Evolutionary conservation across 2,113 vertebrate genomes (phyloP), one percentile per base, ranked within the genome.

Genomic region (Anguilla rostrata): DNA sequence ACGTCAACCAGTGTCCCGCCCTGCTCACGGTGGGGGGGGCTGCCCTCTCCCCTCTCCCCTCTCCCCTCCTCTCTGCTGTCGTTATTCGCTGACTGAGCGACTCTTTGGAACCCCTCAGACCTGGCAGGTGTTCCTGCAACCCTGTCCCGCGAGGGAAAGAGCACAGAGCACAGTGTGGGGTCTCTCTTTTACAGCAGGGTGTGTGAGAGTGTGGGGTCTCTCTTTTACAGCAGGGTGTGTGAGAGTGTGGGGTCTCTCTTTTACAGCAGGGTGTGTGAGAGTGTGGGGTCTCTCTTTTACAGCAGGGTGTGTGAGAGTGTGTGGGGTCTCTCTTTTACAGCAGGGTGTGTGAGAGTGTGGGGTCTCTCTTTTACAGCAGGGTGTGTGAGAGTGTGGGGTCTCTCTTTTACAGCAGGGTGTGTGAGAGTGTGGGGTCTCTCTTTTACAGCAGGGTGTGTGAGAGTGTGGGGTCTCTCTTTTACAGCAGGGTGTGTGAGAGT

Each of bases 61-160:
- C 43, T 46, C 43, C 43, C 57, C 18, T 60, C 14, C 7, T 60
- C 63, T 71, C 22, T 3, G 60, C 20, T 71, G 20, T 22, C 63
- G n/a, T 22, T 71, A 71, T 71, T 71, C 63, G 20, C 63, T 71
- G 63, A n/a, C 63, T n/a, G 63, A 22, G 63, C 63, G 63, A n/a
- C 63, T n/a, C 63, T 71, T 71, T 71, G 63, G 63, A n/a, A 71
- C 26, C 26, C 26, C 26, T 9, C 26, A 71, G 63, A 22, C 63
- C 63, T 71, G 63, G 41, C 57, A 85, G 86, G 43, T 79, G 20
- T 75, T 85, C 20, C 57, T 87, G 66, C 22, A 85, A 82, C 78
- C 83, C 46, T 75, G 5, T 34, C 75, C 26, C 63, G 26, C 16
- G 63, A n/a, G 26, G 63, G 26, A 4, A 71, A n/a, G 63, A 71